phyloP scores from a whole-genome alignment of 2,797 vertebrate species.

The Danionella dracula region DNA sequence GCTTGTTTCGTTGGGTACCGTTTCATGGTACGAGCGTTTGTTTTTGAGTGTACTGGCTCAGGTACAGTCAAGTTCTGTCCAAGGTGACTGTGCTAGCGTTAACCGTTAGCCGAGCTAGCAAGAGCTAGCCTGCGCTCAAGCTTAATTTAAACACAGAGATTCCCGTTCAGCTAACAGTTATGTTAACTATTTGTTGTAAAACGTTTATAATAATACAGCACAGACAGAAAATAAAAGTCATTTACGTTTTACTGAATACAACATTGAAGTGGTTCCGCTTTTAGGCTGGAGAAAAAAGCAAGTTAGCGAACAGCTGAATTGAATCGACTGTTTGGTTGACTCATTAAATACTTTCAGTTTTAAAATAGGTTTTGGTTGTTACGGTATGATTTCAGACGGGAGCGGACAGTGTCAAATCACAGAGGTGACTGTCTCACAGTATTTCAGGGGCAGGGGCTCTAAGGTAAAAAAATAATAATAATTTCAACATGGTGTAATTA shows the following conservation, averaged over 20 bases:
- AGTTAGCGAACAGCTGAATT: neutral
- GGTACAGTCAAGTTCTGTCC: constrained; percentile 53
- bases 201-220: neutral
- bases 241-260: neutral
- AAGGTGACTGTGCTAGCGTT: constrained; percentile 61
- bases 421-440: neutral
- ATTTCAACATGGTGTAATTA: too few relatives aligned
- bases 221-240: neutral
- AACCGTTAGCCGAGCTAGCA: constrained; percentile 40
- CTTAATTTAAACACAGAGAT: neutral
- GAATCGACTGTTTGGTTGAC: too few relatives aligned
- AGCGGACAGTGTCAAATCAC: neutral
- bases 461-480: too few relatives aligned
- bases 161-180: neutral
- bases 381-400: too few relatives aligned
- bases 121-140: constrained; percentile 47
- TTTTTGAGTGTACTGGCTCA: too few relatives aligned
- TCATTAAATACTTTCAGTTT: neutral
- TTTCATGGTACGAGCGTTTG: too few relatives aligned
- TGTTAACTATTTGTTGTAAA: too few relatives aligned
- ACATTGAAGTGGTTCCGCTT: neutral
- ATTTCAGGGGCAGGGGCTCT: too few relatives aligned
- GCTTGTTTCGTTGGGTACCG: too few relatives aligned
- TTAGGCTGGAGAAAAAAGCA: neutral
- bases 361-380: neutral